Base-by-base conservation (phyloP, 2,113 vertebrate genomes). In the Eonycteris spelaea region DNA sequence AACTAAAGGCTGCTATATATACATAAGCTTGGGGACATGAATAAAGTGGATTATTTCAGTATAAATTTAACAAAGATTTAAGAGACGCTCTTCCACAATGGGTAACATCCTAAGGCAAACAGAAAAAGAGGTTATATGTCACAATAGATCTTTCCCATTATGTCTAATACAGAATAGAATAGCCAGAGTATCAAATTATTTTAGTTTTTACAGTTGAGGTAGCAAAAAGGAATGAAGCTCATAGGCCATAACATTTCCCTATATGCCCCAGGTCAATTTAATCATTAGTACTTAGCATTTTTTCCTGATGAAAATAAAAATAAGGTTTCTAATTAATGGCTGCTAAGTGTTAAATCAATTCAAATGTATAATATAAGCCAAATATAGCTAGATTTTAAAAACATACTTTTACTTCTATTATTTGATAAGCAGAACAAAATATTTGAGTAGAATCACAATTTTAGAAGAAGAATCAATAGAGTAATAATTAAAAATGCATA, bases 31-130 rank as follows among this genome's bases (percentile, higher is more conserved):
- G 26, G 30, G n/a, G 33, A 95, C 38, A 70, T 78, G 40, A 89
- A 77, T 79, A 90, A 91, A 97, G 65, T 95, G n/a, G 38, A 87
- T 74, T 88, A 92, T 92, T 97, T 90, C 90, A 74, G 35, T 79
- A 51, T 33, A 6, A 96, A 92, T 79, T 51, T 68, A 95, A 77
- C 43, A 92, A 63, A 95, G 26, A 84, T 18, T 68, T 84, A 89
- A n/a, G 61, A 86, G n/a, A 86, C 63, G 2, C 21, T n/a, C 40
- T 95, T 86, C 68, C 21, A 73, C 43, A 78, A 67, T 73, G 53
- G 28, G 21, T 40, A 82, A 92, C 19, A 92, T 88, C 59, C 21
- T 48, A 70, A 95, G 51, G 48, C 48, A 88, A 75, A 26, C 22
- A 45, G 74, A 55, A 63, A 79, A 90, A 75, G 51, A 3, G 30